Percentiles rank a stretch among this genome's conserved stretches.
phyloP scores from a whole-genome alignment of 1,140 invertebrate genomes.

The Drosophila sturtevanti region DNA sequence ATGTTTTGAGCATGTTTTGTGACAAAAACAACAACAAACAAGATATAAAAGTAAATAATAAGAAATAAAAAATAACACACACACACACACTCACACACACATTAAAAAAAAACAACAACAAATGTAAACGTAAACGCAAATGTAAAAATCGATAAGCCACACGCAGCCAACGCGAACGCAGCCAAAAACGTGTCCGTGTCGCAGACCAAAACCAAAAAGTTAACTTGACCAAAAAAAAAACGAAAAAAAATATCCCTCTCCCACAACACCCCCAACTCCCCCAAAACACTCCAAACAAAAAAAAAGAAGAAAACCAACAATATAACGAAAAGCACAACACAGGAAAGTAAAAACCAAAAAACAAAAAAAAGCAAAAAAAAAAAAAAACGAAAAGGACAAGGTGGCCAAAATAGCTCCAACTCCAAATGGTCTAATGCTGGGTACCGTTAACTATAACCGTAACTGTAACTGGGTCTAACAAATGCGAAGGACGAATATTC shows the following conservation, averaged over 20 bases:
- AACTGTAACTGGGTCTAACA: conserved; percentile 25
- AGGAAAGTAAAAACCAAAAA: background rate
- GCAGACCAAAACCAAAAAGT: conserved; percentile 32
- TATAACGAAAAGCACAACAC: background rate
- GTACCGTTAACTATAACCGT: background rate
- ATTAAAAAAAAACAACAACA: conserved; percentile 58
- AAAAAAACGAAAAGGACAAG: background rate
- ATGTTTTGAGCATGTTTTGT: conserved; percentile 70
- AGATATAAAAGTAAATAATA: conserved; percentile 1
- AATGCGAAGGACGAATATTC: conserved; percentile 32
- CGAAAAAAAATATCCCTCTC: background rate
- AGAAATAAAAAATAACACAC: background rate
- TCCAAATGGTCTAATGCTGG: too few relatives aligned
- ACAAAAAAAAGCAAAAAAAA: background rate
- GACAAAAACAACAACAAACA: conserved; percentile 15
- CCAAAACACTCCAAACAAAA: conserved; percentile 10
- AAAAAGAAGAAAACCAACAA: background rate
- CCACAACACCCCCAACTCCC: conserved; percentile 22
- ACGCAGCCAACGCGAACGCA: conserved; percentile 76
- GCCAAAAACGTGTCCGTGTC: conserved; percentile 71
- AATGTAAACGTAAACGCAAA: conserved; percentile 77
- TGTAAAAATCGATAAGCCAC: conserved; percentile 81
- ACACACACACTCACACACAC: background rate
- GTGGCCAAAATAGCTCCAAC: too few relatives aligned
- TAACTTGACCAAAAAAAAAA: conserved; percentile 17